Base-by-base conservation (phyloP, 2,113 vertebrate species). In the Eubucco bourcierii region DNA sequence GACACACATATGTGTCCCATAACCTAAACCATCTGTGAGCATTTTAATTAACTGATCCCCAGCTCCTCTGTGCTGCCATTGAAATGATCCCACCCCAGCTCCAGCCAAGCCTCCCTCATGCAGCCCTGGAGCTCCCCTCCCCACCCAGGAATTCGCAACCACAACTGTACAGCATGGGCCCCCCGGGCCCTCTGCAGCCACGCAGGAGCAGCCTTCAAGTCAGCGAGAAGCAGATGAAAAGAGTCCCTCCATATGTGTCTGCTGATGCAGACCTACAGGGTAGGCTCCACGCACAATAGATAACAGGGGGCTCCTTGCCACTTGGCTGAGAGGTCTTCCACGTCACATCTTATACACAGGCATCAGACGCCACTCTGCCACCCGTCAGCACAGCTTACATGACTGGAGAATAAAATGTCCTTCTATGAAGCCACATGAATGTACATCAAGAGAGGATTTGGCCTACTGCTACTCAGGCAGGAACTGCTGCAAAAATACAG, bases 171-270 rank as follows among this genome's bases (percentile, higher is more conserved):
- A 92, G 72, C 8, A 6, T 81, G 89, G 82, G 74, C 81, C 85
- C 81, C 92, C 89, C 76, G 3, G 3, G 82, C 67, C 75, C 88
- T 94, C 75, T 3, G 5, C 10, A 68, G 90, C 82, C 14, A 11
- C 4, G 20, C 80, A 2, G 84, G 93, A 91, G 88, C 91, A 96
- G 76, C 75, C 64, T 76, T 95, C 83, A 1, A 65, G 90, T 3
- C 84, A 80, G 89, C 0, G 1, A 93, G 84, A 50, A 64, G 63
- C 66, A 92, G 88, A 96, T 96, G 91, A 96, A 94, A 94, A 92
- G 75, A 75, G 84, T 88, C 72, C 78, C 73, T 97, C 94, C 94
- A 97, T 37, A 95, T 96, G 95, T 78, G 85, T 52, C 87, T 96
- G 80, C 50, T 0, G 7, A 77, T 2, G 11, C 0, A 0, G 95